Conservation (phyloP, 2,797 vertebrate genomes). For the Odontamblyopus rebecca region DNA sequence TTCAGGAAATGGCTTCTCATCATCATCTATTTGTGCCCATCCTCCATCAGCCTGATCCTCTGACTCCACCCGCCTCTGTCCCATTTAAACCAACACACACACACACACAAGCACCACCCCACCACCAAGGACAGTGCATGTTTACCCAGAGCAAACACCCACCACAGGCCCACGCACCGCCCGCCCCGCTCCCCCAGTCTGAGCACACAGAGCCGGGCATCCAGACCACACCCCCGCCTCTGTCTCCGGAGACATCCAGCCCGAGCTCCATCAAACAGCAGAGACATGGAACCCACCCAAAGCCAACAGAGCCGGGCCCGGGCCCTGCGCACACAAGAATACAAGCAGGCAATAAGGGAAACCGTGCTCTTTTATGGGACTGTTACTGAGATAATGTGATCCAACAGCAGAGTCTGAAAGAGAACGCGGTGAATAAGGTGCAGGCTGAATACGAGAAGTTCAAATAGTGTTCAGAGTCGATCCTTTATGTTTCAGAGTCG, state of each 20-base stretch:
- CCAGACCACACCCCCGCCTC: slow-evolving; percentile 58
- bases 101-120: not conserved
- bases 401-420: not conserved
- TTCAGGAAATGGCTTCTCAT: not conserved
- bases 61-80: not conserved
- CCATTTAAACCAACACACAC: not conserved
- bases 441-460: not conserved
- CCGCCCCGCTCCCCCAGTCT: not conserved
- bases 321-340: slow-evolving; percentile 39
- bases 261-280: slow-evolving; percentile 63
- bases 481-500: no score
- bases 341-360: slow-evolving; percentile 40
- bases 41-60: not conserved
- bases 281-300: slow-evolving; percentile 61
- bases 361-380: no score
- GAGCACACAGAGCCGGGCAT: slow-evolving; percentile 70
- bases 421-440: not conserved
- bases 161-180: slow-evolving; percentile 54
- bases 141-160: slow-evolving; percentile 78
- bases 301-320: slow-evolving; percentile 62
- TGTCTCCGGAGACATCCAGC: slow-evolving; percentile 33
- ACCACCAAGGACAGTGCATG: slow-evolving; percentile 53
- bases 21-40: not conserved
- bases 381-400: slow-evolving; percentile 11
- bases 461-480: not conserved